phyloP scores from a whole-genome alignment of 37 sponge, comb jelly and placozoan species.

The Oopsacas minuta region DNA sequence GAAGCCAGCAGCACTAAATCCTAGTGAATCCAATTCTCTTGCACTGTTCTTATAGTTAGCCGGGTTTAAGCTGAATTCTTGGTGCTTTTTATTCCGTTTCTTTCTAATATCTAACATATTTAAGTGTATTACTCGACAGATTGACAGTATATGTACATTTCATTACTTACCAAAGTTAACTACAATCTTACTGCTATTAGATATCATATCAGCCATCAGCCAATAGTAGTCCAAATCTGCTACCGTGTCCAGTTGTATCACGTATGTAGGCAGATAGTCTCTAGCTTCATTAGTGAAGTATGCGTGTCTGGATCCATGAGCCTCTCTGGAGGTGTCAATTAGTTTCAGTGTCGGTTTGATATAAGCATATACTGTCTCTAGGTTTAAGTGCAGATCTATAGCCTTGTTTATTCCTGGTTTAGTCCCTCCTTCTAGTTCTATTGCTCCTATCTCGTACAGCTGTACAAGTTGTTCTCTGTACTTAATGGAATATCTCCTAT shows the following conservation, averaged over 20 bases:
- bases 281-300: constrained; percentile 1
- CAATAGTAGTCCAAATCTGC: constrained; percentile 6
- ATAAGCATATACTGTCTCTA: not conserved
- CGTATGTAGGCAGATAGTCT: not conserved
- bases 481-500: not conserved
- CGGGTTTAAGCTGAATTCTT: not conserved
- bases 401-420: not conserved
- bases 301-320: not conserved
- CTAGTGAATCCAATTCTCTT: not conserved
- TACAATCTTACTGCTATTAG: not conserved
- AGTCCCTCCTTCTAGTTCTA: not conserved
- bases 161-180: not conserved
- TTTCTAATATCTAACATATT: not conserved
- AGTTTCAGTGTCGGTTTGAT: not conserved
- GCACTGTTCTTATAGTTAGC: not conserved
- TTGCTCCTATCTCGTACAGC: constrained; percentile 5
- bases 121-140: not conserved
- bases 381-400: not conserved
- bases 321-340: not conserved
- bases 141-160: not conserved
- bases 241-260: not conserved
- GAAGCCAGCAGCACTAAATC: not conserved
- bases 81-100: not conserved
- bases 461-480: not conserved
- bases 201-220: not conserved